Percentiles rank a stretch among this genome's conserved stretches.
phyloP scores from a whole-genome alignment of 2,113 vertebrate species.

The Micronisus gabar region DNA sequence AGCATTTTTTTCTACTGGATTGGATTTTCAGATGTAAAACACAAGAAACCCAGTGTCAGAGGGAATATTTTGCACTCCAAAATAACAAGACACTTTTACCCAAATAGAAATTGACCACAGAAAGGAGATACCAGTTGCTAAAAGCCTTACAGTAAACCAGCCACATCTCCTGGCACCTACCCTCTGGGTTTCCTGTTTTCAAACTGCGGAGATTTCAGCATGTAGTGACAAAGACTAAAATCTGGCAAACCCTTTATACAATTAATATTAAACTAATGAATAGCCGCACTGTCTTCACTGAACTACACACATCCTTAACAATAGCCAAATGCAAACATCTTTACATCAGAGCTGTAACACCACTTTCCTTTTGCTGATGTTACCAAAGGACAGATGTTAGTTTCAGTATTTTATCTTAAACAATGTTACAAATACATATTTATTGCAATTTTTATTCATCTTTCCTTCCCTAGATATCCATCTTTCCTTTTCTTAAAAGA shows the following conservation, averaged over 20 bases:
- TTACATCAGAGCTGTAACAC: not conserved
- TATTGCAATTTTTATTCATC: not conserved
- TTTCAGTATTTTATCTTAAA: not conserved
- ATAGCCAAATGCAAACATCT: not conserved
- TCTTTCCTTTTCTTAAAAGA: not conserved
- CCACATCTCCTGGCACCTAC: not conserved
- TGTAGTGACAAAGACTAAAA: not conserved
- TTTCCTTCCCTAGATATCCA: not conserved
- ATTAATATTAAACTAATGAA: not conserved
- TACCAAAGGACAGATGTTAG: not conserved
- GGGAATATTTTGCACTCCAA: not conserved
- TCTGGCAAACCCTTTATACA: not conserved
- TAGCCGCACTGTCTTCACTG: not conserved
- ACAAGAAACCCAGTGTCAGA: not conserved
- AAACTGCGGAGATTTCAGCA: not conserved
- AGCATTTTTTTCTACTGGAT: not conserved
- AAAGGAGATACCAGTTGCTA: not conserved
- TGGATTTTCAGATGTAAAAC: constrained; percentile 30
- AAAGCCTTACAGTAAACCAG: not conserved
- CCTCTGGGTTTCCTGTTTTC: not conserved
- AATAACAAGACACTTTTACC: not conserved
- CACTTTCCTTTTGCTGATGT: not conserved
- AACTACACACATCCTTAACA: not conserved
- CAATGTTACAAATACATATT: not conserved
- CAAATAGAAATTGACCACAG: not conserved